Conservation (phyloP, 2,888 invertebrate genomes). For the Mellilla xanthometata region DNA sequence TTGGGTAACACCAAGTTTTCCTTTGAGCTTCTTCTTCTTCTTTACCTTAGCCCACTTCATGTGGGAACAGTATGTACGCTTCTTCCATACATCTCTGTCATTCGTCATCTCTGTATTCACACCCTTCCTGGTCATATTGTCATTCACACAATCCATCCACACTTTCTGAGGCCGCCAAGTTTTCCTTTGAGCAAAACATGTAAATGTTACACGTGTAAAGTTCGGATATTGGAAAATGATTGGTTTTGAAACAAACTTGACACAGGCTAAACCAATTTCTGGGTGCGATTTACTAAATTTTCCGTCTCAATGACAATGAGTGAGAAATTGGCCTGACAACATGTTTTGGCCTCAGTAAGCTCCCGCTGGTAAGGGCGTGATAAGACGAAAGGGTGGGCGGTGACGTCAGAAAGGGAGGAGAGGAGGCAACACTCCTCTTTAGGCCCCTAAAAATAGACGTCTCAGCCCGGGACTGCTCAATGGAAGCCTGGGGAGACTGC, state of each 20-base stretch:
- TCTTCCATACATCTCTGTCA: too few relatives aligned
- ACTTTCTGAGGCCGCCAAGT: too few relatives aligned
- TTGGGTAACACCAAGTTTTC: slow-evolving; percentile 8
- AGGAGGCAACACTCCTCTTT: slow-evolving; percentile 39
- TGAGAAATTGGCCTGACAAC: slow-evolving; percentile 42
- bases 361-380: slow-evolving; percentile 40
- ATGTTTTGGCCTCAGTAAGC: slow-evolving; percentile 51
- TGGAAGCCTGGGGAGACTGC: slow-evolving; percentile 47
- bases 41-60: too few relatives aligned
- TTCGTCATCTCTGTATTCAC: too few relatives aligned
- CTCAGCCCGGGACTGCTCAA: slow-evolving; percentile 72
- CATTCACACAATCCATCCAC: too few relatives aligned
- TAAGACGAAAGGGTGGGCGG: slow-evolving; percentile 41
- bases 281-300: slow-evolving; percentile 42
- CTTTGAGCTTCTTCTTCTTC: too few relatives aligned
- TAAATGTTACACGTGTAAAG: slow-evolving; percentile 6
- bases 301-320: slow-evolving; percentile 44
- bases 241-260: slow-evolving; percentile 12
- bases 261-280: slow-evolving; percentile 36
- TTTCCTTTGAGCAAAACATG: too few relatives aligned
- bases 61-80: not conserved
- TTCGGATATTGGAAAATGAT: slow-evolving; percentile 13
- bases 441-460: slow-evolving; percentile 73
- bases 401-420: slow-evolving; percentile 51
- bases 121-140: too few relatives aligned